Base-by-base conservation (phyloP, 2,113 vertebrate genomes). In the Oryzias melastigma region DNA sequence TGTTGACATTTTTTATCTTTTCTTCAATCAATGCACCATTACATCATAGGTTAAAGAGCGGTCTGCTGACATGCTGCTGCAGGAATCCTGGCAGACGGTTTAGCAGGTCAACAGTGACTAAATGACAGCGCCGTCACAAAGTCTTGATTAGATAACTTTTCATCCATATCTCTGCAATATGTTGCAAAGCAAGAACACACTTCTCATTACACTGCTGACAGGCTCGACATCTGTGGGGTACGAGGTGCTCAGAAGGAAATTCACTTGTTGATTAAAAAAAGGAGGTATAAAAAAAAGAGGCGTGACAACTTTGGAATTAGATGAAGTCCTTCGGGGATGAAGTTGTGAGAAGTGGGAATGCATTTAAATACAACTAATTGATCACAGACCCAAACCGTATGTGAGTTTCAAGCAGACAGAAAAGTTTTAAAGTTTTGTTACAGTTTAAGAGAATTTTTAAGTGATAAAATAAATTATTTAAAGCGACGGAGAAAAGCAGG, bases 101-200 rank as follows among this genome's bases (percentile, higher is more conserved):
- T 63, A 76, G 79, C 77, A 75, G 85, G 86, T 86, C 85, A 89
- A 81, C 54, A 40, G 67, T 84, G 82, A 86, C 64, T 75, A 82
- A 77, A 80, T 58, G 65, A 75, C 63, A 35, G 65, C 67, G 66
- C 77, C 75, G 77, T 76, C 78, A 66, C 79, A 77, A 82, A 88
- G 72, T 85, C 81, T 84, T 87, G 85, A 88, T 91, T 84, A 88
- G 87, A 86, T 86, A 80, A 84, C 88, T 88, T 83, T 78, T 71
- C 88, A 87, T 86, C 84, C 86, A 85, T 90, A 78, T 67, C 87
- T 75, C 27, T 56, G 75, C 86, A 89, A 89, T 88, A 88, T 88
- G 85, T 73, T 78, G 65, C 71, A 69, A 61, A 58, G 62, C 69
- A 85, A 82, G 82, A 75, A 75, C 58, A 57, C 14, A 35, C 65